phyloP scores from a whole-genome alignment of 2,888 invertebrate species.

The Penaeus monodon region DNA sequence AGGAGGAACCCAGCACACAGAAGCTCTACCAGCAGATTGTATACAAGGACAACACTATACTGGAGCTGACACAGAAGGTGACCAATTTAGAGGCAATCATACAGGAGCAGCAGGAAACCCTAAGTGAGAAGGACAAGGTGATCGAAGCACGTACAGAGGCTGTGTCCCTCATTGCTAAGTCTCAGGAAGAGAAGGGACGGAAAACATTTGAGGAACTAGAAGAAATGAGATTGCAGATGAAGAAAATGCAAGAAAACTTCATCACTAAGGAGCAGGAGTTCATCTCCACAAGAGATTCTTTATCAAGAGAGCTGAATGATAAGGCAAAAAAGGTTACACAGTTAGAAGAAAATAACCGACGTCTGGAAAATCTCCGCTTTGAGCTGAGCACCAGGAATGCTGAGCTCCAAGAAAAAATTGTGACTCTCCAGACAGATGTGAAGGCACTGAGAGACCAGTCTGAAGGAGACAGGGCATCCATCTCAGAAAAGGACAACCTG shows the following conservation, averaged over 20 bases:
- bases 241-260: slow-evolving; percentile 55
- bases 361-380: slow-evolving; percentile 67
- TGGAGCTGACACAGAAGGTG: slow-evolving; percentile 79
- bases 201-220: slow-evolving; percentile 68
- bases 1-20: slow-evolving; percentile 67
- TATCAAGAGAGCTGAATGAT: slow-evolving; percentile 43
- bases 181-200: slow-evolving; percentile 59
- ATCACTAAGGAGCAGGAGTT: slow-evolving; percentile 68
- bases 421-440: slow-evolving; percentile 69
- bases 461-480: slow-evolving; percentile 80
- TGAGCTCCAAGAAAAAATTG: slow-evolving; percentile 72
- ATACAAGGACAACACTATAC: slow-evolving; percentile 77
- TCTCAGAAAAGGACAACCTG: slow-evolving; percentile 35
- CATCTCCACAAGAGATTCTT: slow-evolving; percentile 67
- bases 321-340: slow-evolving; percentile 52
- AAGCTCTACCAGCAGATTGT: slow-evolving; percentile 73
- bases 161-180: slow-evolving; percentile 75
- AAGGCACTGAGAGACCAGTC: slow-evolving; percentile 78
- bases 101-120: slow-evolving; percentile 82
- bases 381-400: slow-evolving; percentile 68
- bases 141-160: slow-evolving; percentile 86
- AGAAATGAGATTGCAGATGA: slow-evolving; percentile 54
- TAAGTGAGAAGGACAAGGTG: slow-evolving; percentile 86
- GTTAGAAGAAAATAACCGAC: slow-evolving; percentile 67
- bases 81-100: slow-evolving; percentile 76